A percentile compares a stretch with the other conserved stretches of the same genome.
These are phyloP conservation scores for Sardinella longiceps DNA, from an alignment of 2,797 vertebrate species.

Conservation along the genomic window DNA sequence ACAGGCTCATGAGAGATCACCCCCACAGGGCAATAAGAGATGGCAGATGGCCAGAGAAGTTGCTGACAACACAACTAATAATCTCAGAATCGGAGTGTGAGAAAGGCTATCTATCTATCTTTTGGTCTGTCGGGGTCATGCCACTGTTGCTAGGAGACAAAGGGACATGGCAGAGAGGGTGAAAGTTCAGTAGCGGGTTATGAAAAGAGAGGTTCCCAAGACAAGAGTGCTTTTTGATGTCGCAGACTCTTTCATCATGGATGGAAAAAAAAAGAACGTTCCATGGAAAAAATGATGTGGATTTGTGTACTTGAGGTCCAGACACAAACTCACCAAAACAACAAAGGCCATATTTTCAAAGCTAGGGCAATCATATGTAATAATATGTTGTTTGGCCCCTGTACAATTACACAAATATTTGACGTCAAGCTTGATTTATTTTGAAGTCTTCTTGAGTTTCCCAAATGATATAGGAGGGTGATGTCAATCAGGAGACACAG, in stretches of 20 bases:
- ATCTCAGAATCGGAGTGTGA: slow-evolving; percentile 41
- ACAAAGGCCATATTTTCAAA: background rate
- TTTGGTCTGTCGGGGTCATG: slow-evolving; percentile 34
- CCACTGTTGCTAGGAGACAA: slow-evolving; percentile 45
- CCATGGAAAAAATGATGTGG: background rate
- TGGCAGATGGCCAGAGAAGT: slow-evolving; percentile 24
- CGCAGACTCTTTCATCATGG: background rate
- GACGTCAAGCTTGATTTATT: background rate
- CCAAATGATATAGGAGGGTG: slow-evolving; percentile 14
- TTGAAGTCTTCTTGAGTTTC: slow-evolving; percentile 16
- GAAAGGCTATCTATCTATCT: slow-evolving; percentile 44
- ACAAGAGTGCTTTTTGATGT: background rate
- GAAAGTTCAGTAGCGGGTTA: slow-evolving; percentile 27
- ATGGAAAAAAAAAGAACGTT: background rate
- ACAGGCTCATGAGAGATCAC: slow-evolving; percentile 37
- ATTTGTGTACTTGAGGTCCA: background rate
- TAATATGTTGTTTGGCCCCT: background rate
- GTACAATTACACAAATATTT: background rate
- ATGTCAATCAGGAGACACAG: background rate
- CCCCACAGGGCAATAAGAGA: slow-evolving; percentile 36
- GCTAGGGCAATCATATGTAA: background rate
- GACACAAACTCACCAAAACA: background rate
- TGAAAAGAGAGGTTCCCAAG: background rate
- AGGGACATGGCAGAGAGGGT: slow-evolving; percentile 28
- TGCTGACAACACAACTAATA: slow-evolving; percentile 47